Percentiles rank a stretch among this genome's conserved stretches.
phyloP scores from a whole-genome alignment of 2,888 invertebrate species.

The Cephus pygmeus region DNA sequence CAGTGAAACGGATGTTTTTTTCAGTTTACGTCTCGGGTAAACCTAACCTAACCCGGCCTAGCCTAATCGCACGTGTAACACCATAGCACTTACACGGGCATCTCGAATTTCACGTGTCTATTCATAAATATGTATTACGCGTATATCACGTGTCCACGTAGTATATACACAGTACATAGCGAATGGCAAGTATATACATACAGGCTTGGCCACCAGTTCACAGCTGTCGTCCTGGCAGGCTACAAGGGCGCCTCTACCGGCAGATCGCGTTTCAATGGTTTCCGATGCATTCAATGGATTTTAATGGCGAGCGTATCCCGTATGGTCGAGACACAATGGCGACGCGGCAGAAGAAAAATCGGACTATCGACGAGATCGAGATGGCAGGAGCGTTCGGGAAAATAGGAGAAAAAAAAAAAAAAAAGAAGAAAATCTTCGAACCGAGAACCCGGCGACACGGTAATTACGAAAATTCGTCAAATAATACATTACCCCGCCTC shows the following conservation, averaged over 20 bases:
- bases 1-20: not conserved
- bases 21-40: not conserved
- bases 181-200: not conserved
- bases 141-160: not conserved
- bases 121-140: not conserved
- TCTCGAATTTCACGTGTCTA: not conserved
- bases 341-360: not conserved
- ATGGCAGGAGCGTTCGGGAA: not conserved
- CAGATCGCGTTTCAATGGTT: slow-evolving; percentile 38
- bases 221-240: not conserved
- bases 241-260: not conserved
- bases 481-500: not conserved
- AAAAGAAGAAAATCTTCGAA: not conserved
- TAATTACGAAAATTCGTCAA: not conserved
- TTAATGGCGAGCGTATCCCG: slow-evolving; percentile 16
- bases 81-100: not conserved
- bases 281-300: slow-evolving; percentile 31
- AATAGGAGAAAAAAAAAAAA: not conserved
- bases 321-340: not conserved
- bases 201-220: not conserved
- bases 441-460: not conserved
- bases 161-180: not conserved
- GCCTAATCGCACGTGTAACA: not conserved
- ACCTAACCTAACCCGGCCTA: not conserved
- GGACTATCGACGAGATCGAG: not conserved